Evolutionary conservation across 2,113 vertebrate genomes (phyloP).

Genomic region (Perccottus glenii): DNA sequence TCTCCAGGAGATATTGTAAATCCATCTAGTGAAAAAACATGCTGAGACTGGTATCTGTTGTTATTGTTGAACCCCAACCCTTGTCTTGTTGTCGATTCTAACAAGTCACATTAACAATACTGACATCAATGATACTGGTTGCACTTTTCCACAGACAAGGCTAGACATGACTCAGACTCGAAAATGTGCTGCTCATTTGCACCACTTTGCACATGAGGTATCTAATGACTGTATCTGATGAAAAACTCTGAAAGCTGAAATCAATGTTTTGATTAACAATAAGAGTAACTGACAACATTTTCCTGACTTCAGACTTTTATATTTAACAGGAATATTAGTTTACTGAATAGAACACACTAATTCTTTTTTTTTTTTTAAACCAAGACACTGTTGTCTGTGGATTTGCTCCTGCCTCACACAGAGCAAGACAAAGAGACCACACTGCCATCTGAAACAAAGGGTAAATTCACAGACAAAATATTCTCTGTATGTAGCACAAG

Average conservation of each 20-base stretch:
- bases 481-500: constrained; percentile 39
- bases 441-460: constrained; percentile 50
- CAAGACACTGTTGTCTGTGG: constrained; percentile 42
- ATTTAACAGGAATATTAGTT: neutral
- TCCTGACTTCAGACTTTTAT: too few relatives aligned
- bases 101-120: constrained; percentile 39
- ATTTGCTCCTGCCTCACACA: constrained; percentile 28
- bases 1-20: constrained; percentile 43
- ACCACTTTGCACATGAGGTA: constrained; percentile 55
- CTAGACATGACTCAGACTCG: constrained; percentile 72
- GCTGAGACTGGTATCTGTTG: constrained; percentile 25
- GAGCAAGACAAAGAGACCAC: constrained; percentile 47
- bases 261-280: neutral
- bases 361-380: constrained; percentile 23
- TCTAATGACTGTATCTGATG: constrained; percentile 8
- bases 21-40: constrained; percentile 32
- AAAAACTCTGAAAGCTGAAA: constrained; percentile 27
- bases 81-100: constrained; percentile 52
- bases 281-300: neutral
- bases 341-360: constrained; percentile 12
- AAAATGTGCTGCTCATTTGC: constrained; percentile 54
- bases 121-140: constrained; percentile 55
- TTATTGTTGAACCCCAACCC: constrained; percentile 32
- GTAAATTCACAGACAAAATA: constrained; percentile 42
- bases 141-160: constrained; percentile 43